Evolutionary conservation across 1,140 invertebrate genomes (phyloP), one percentile per base, ranked within the genome.

Genomic region (Drosophila navojoa): DNA sequence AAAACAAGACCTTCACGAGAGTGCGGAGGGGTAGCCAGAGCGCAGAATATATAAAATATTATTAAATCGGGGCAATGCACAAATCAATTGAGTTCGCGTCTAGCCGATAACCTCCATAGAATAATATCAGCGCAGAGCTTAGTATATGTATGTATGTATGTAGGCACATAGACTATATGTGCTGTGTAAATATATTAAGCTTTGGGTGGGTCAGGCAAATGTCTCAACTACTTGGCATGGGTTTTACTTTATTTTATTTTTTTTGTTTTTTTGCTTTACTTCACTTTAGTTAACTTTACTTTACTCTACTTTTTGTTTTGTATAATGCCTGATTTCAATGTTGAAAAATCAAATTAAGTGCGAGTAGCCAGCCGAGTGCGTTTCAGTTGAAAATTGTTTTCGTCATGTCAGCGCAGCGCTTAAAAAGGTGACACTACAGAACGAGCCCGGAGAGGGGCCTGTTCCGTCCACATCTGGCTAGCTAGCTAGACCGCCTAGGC

Each of bases 11-110:
- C 29, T 54, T 53, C 9, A 50, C 2, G 49, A 13, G 25, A 52
- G 11, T 29, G 6, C 5, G 11, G 5, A 5, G 42, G 15, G 42
- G 42, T 15, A 4, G n/a, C 5, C 5, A 6, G 19, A 25, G 25
- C 4, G n/a, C 32, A 35, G 53, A 55, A 49, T 29, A 42, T 29
- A 16, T 45, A 3, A 16, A 44, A 44, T 60, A 35, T 50, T 54
- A 53, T 38, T 69, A 49, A 69, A 57, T 61, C 22, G 32, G 29
- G 38, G 32, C 19, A 54, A 85, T 80, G 69, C 66, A 59, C 29
- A 87, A 86, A 81, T 78, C 71, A 81, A 79, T 64, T 77, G 78
- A 76, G 81, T 86, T 81, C 69, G 75, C 47, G 74, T 71, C 74
- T 77, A 66, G 71, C 47, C 78, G 81, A 86, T 86, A 86, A 86